Evolutionary conservation across 2,888 invertebrate genomes (phyloP).

Genomic region (Trypoxylon attenuatum): DNA sequence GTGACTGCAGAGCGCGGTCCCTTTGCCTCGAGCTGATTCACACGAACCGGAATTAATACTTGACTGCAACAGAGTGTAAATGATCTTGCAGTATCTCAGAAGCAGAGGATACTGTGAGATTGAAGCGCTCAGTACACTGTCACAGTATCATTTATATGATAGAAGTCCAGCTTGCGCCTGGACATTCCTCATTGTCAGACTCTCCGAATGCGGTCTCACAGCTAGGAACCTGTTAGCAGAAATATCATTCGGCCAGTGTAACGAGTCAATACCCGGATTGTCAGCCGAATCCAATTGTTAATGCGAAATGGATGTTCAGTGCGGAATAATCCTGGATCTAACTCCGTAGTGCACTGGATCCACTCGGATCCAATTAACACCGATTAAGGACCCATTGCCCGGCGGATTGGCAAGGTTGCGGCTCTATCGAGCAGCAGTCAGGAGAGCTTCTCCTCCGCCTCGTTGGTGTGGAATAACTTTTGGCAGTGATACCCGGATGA

Average conservation of each 20-base stretch:
- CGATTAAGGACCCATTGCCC: constrained; percentile 24
- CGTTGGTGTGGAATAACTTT: constrained; percentile 17
- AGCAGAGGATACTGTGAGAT: no score
- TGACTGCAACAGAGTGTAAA: constrained; percentile 7
- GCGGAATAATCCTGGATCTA: neutral
- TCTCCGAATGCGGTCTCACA: no score
- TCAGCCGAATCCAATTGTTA: neutral
- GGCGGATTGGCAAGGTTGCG: constrained; percentile 3
- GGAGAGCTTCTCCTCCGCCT: neutral
- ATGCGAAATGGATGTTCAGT: neutral
- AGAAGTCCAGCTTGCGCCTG: no score
- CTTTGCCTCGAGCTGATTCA: constrained; percentile 13
- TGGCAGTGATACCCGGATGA: neutral
- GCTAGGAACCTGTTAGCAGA: neutral
- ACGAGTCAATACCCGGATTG: neutral
- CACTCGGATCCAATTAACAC: constrained; percentile 35
- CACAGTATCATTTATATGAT: no score
- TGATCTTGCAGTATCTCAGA: neutral
- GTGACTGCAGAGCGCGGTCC: no score
- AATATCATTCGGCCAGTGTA: neutral
- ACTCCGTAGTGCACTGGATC: neutral
- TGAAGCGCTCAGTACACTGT: no score
- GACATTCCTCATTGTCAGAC: no score
- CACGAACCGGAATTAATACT: constrained; percentile 41
- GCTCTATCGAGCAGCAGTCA: neutral